Base-by-base conservation (phyloP, 1,140 invertebrate genomes). In the Eriosoma lanigerum region DNA sequence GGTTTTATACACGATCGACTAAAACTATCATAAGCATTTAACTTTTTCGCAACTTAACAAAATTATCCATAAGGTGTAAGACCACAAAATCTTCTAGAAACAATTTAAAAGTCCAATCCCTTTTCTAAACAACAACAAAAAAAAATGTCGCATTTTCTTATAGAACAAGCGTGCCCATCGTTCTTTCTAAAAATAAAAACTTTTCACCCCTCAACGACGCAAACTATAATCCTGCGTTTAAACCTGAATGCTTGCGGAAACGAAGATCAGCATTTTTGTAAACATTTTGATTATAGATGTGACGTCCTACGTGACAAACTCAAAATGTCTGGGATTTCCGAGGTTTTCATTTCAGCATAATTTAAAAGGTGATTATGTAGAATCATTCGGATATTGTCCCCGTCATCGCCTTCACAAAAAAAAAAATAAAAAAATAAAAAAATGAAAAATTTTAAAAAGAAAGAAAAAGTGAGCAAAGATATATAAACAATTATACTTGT, bases 241-340 rank as follows among this genome's bases (percentile, higher is more conserved):
- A 76, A 38, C 52, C 72, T 58, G 54, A 32, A 29, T 58, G 52
- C 52, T 76, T 52, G 38, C 52, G 24, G 21, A 29, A 76, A 58
- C 72, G 32, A 76, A 76, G 72, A 76, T 76, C 72, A 76, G 72
- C 72, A 76, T 76, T 76, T 76, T 76, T 76, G 72, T 58, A 76
- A 76, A 76, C 72, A 76, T 76, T 76, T 76, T 76, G 72, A 76
- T 76, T 76, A 76, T 76, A 76, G 21, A 76, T 76, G 32, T 38
- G 72, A 76, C 72, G 21, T 76, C 8, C 54, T 76, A 76, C 72
- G 72, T 76, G 72, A 76, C 72, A 76, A 76, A 76, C 72, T 58
- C 52, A 56, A 44, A 48, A 76, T 76, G 12, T 52, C 29, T 17
- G 50, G 32, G 72, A 26, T 76, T 76, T 76, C 13, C n/a, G 52